phyloP scores from a whole-genome alignment of 2,888 invertebrate genomes.

The Mimumesa dahlbomi region DNA sequence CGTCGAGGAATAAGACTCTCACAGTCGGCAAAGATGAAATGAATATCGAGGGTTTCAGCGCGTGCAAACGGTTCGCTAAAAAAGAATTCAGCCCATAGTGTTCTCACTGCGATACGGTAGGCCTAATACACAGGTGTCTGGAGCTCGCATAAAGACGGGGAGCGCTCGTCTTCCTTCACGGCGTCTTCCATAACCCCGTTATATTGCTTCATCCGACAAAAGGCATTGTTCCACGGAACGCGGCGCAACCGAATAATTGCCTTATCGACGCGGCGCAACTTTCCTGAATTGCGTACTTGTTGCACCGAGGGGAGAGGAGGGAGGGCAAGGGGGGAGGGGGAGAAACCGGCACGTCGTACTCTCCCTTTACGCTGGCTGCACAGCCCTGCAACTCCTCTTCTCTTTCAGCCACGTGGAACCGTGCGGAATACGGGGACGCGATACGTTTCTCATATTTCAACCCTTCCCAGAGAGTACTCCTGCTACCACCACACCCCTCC shows the following conservation, averaged over 20 bases:
- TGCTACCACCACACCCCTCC: background rate
- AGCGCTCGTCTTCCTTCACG: slow-evolving; percentile 11
- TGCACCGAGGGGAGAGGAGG: slow-evolving; percentile 49
- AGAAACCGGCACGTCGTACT: too few relatives aligned
- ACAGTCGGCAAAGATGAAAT: too few relatives aligned
- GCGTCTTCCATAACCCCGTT: slow-evolving; percentile 51
- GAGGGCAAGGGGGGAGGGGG: too few relatives aligned
- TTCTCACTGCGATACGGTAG: too few relatives aligned
- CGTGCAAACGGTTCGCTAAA: too few relatives aligned
- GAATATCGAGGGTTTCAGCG: too few relatives aligned
- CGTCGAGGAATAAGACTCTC: too few relatives aligned
- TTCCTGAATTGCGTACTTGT: slow-evolving; percentile 66
- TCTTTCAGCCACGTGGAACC: slow-evolving; percentile 50
- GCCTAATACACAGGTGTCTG: background rate
- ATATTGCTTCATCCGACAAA: slow-evolving; percentile 56
- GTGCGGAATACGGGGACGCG: slow-evolving; percentile 40
- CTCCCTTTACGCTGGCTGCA: slow-evolving; percentile 42
- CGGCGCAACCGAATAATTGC: slow-evolving; percentile 63
- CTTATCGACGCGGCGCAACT: slow-evolving; percentile 65
- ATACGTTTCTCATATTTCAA: slow-evolving; percentile 60
- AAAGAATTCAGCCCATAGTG: too few relatives aligned
- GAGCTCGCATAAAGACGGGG: background rate
- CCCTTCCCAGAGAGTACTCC: slow-evolving; percentile 12
- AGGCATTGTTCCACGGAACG: slow-evolving; percentile 59
- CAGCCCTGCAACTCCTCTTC: slow-evolving; percentile 34